Percentiles rank a stretch among this genome's conserved stretches.
phyloP scores from a whole-genome alignment of 2,888 invertebrate species.

The Philopedon plagiatum region DNA sequence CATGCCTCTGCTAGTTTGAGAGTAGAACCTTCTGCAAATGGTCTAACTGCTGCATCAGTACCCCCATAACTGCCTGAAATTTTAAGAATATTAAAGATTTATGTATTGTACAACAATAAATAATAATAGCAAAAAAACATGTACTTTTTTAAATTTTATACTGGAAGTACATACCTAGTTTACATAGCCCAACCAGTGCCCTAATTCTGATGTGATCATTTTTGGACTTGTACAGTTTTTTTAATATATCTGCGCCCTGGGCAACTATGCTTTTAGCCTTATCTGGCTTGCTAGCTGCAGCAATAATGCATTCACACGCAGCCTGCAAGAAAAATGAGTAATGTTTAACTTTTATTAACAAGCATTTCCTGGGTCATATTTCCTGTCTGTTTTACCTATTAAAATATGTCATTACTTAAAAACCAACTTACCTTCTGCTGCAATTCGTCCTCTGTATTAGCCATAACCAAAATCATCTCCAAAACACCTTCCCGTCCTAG shows the following conservation, averaged over 20 bases:
- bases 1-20: slow-evolving; percentile 95
- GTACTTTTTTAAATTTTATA: background rate
- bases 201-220: slow-evolving; percentile 90
- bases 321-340: slow-evolving; percentile 65
- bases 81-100: background rate
- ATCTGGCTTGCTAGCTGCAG: slow-evolving; percentile 97
- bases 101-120: background rate
- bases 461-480: slow-evolving; percentile 98
- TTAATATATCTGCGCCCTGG: slow-evolving; percentile 91
- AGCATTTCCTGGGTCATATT: too few species aligned
- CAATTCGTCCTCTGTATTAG: slow-evolving; percentile 89
- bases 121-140: too few species aligned
- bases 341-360: background rate
- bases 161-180: slow-evolving; percentile 78
- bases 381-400: background rate
- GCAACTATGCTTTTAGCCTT: slow-evolving; percentile 91
- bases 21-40: slow-evolving; percentile 96
- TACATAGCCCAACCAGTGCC: slow-evolving; percentile 94
- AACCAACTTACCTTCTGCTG: slow-evolving; percentile 78
- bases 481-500: slow-evolving; percentile 76
- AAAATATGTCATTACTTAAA: background rate
- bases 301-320: slow-evolving; percentile 96
- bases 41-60: slow-evolving; percentile 92
- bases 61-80: slow-evolving; percentile 81
- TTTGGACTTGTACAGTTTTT: slow-evolving; percentile 90